These are phyloP conservation scores for Trypoxylus dichotomus DNA, from an alignment of 1,140 invertebrate genomes.

Conservation along the genomic window DNA sequence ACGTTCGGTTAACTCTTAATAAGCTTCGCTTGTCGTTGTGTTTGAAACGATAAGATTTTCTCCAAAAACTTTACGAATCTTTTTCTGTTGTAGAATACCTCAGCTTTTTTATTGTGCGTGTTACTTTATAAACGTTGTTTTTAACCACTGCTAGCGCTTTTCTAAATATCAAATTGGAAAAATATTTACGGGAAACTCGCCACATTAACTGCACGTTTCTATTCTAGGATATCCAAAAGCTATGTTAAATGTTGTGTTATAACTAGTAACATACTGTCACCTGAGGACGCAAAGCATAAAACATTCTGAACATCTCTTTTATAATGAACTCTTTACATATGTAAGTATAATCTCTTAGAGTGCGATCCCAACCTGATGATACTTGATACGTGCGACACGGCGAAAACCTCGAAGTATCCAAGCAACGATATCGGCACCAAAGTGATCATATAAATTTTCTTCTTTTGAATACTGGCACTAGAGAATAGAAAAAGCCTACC, in stretches of 20 bases:
- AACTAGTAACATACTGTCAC: conserved; percentile 27
- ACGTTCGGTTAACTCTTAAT: conserved; percentile 43
- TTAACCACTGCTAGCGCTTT: conserved; percentile 24
- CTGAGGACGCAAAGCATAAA: conserved; percentile 12
- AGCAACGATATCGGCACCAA: no score
- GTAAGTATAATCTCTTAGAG: conserved; percentile 38
- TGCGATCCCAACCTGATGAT: no score
- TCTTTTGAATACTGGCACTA: no score
- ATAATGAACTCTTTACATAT: conserved; percentile 35
- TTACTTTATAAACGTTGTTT: conserved; percentile 12
- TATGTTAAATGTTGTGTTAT: conserved; percentile 36
- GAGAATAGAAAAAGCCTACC: no score
- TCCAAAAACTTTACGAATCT: conserved; percentile 36
- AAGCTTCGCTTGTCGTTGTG: conserved; percentile 44
- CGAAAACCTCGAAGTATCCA: no score
- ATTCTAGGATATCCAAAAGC: conserved; percentile 35
- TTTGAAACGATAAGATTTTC: conserved; percentile 42
- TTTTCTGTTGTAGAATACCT: conserved; percentile 41
- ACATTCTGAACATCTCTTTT: conserved; percentile 36
- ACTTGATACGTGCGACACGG: no score
- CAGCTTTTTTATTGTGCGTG: conserved; percentile 35
- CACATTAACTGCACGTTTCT: conserved; percentile 34
- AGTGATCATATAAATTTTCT: no score
- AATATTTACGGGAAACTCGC: conserved; percentile 28
- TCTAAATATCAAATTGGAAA: conserved; percentile 1